Evolutionary conservation across 2,888 invertebrate species (phyloP).

Genomic region (Cephus spinipes): DNA sequence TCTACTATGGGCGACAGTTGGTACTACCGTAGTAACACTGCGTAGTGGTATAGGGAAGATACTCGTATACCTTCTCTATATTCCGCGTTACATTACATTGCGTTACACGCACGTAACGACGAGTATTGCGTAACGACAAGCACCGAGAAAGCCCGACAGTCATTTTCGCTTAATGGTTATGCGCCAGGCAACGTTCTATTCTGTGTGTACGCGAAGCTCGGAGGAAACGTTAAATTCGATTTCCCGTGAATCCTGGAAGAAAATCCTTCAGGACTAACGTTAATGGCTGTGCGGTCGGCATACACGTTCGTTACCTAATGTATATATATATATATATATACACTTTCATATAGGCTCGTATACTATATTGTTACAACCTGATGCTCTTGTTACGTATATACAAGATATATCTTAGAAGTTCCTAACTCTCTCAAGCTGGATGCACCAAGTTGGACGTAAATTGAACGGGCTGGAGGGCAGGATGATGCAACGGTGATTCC

Average conservation of each 20-base stretch:
- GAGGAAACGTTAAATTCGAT: background rate
- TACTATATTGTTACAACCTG: background rate
- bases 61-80: background rate
- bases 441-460: slow-evolving; percentile 43
- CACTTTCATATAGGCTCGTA: no score
- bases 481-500: slow-evolving; percentile 37
- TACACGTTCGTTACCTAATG: background rate
- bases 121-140: slow-evolving; percentile 16
- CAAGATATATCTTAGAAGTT: slow-evolving; percentile 19
- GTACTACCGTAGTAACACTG: background rate
- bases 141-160: slow-evolving; percentile 26
- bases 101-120: slow-evolving; percentile 12
- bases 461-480: slow-evolving; percentile 38
- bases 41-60: background rate
- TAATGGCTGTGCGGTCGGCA: slow-evolving; percentile 20
- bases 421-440: slow-evolving; percentile 27
- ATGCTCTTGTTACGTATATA: slow-evolving; percentile 10
- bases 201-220: background rate
- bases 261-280: slow-evolving; percentile 1
- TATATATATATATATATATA: background rate
- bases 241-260: background rate
- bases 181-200: background rate
- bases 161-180: slow-evolving; percentile 6
- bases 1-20: background rate
- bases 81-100: background rate